phyloP scores from a whole-genome alignment of 2,113 vertebrate genomes.

The Capreolus pygargus region DNA sequence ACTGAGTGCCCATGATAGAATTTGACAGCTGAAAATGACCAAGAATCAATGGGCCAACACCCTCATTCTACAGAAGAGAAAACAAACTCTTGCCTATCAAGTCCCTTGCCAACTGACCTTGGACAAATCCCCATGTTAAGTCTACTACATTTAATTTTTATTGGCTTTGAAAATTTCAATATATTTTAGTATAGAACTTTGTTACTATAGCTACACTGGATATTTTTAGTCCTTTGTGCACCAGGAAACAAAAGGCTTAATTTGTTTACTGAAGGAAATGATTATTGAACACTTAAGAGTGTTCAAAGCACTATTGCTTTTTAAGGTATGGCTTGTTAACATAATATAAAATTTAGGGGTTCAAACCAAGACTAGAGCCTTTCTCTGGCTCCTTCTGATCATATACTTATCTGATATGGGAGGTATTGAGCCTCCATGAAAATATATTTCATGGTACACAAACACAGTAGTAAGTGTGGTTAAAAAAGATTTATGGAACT shows the following conservation, averaged over 20 bases:
- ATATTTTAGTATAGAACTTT: background rate
- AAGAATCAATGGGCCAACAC: background rate
- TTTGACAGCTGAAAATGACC: conserved; percentile 15
- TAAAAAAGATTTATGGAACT: background rate
- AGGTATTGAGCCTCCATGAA: background rate
- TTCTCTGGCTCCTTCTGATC: background rate
- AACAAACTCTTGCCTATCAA: background rate
- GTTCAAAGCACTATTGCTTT: background rate
- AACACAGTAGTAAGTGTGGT: background rate
- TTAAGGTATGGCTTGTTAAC: background rate
- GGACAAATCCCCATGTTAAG: background rate
- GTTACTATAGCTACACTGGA: background rate
- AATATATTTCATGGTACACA: background rate
- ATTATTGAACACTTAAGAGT: background rate
- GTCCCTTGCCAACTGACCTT: background rate
- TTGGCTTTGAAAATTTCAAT: background rate
- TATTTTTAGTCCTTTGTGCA: background rate
- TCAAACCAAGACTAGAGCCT: background rate
- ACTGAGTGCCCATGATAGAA: background rate
- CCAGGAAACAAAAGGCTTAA: background rate
- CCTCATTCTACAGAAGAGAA: background rate
- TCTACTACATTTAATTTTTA: background rate
- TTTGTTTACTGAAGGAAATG: background rate
- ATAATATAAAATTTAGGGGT: background rate
- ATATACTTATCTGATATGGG: background rate